A percentile compares a stretch with the other conserved stretches of the same genome.
Evolutionary conservation across 2,797 vertebrate genomes (phyloP).

Genomic region (Loris lydekkerianus): DNA sequence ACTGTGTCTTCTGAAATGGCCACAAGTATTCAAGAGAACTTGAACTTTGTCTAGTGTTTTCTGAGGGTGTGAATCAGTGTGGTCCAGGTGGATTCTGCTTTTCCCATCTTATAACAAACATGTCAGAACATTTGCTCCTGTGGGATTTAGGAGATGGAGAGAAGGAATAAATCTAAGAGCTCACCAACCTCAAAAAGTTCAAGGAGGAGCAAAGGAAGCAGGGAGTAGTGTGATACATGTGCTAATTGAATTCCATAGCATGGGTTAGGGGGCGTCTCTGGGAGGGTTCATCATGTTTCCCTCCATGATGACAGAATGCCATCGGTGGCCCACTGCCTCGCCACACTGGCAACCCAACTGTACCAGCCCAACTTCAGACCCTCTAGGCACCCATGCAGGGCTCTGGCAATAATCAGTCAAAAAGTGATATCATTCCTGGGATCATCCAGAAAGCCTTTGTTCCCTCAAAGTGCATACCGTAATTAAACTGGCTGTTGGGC

Average conservation of each 20-base stretch:
- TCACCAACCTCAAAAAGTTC: background rate
- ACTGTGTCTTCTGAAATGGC: background rate
- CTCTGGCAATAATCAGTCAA: background rate
- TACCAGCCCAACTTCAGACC: background rate
- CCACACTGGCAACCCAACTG: background rate
- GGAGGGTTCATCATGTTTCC: too few species aligned
- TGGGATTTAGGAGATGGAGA: background rate
- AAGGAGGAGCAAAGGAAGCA: background rate
- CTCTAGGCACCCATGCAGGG: background rate
- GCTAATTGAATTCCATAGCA: too few species aligned
- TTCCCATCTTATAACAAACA: background rate
- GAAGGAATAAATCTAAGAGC: background rate
- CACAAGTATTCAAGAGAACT: background rate
- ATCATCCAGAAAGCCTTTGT: background rate
- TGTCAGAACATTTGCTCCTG: background rate
- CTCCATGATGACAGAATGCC: accelerated
- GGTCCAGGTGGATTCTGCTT: background rate
- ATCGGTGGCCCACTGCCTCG: too few species aligned
- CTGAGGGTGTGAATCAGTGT: background rate
- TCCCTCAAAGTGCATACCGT: conserved; percentile 89
- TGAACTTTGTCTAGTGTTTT: background rate
- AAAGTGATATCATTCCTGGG: background rate
- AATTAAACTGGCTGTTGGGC: conserved; percentile 97
- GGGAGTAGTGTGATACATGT: accelerated
- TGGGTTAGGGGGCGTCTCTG: too few species aligned